Conservation (phyloP, 2,888 invertebrate genomes). For the Diarsia rubi region DNA sequence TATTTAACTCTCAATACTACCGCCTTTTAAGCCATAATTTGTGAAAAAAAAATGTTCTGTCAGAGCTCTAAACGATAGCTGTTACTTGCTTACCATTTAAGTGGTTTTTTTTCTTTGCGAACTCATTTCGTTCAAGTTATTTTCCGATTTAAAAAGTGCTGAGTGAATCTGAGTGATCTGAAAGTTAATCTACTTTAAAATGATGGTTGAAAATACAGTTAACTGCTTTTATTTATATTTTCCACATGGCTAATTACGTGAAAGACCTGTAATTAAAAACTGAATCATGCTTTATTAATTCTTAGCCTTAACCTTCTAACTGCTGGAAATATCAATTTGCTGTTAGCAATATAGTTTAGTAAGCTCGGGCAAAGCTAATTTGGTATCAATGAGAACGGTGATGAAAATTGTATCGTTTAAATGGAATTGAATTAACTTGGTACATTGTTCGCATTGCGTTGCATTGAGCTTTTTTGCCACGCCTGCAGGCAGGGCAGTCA, state of each 20-base stretch:
- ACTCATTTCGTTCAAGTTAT: slow-evolving; percentile 34
- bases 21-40: slow-evolving; percentile 55
- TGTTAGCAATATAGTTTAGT: slow-evolving; percentile 11
- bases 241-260: not conserved
- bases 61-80: slow-evolving; percentile 44
- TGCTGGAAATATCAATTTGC: slow-evolving; percentile 19
- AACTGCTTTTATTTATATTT: not conserved
- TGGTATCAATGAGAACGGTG: not conserved
- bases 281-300: slow-evolving; percentile 18
- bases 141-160: slow-evolving; percentile 35
- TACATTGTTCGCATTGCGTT: slow-evolving; percentile 27
- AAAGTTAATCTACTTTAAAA: slow-evolving; percentile 23
- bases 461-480: slow-evolving; percentile 34
- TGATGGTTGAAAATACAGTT: not conserved
- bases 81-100: slow-evolving; percentile 54
- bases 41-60: slow-evolving; percentile 49
- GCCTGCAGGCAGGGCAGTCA: slow-evolving; percentile 37
- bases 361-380: slow-evolving; percentile 20
- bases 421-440: slow-evolving; percentile 9
- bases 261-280: slow-evolving; percentile 23
- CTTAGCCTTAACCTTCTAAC: not conserved
- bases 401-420: slow-evolving; percentile 16
- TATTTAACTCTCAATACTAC: slow-evolving; percentile 58
- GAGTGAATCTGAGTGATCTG: slow-evolving; percentile 2
- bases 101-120: slow-evolving; percentile 49